Evolutionary conservation across 2,797 vertebrate genomes (phyloP).

Genomic region (Cyprinella venusta): DNA sequence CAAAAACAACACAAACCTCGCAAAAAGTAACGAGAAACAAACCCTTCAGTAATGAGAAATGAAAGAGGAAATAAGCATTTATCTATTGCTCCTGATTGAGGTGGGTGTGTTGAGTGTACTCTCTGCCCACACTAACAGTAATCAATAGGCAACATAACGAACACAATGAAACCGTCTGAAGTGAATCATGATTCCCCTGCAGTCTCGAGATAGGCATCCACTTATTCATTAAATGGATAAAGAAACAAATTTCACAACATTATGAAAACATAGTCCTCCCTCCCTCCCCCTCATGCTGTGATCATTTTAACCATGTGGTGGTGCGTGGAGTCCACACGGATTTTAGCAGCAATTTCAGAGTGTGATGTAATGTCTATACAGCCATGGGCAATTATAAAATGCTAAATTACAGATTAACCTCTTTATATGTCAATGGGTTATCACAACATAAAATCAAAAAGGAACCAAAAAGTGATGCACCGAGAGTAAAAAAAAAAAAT

Average conservation of each 20-base stretch:
- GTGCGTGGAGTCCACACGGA: not conserved
- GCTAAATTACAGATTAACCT: not conserved
- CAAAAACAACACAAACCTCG: not conserved
- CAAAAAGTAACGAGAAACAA: not conserved
- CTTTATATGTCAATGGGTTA: not conserved
- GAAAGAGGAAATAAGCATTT: slow-evolving; percentile 22
- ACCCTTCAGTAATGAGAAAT: slow-evolving; percentile 3
- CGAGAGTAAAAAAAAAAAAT: not conserved
- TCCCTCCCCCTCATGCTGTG: not conserved
- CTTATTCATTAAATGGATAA: slow-evolving; percentile 46
- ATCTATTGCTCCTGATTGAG: slow-evolving; percentile 12
- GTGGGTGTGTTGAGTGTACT: slow-evolving; percentile 16
- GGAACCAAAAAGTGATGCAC: not conserved
- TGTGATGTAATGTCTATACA: not conserved
- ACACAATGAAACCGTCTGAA: slow-evolving; percentile 39
- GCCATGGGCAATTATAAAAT: not conserved
- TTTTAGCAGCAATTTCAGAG: not conserved
- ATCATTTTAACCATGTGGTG: not conserved
- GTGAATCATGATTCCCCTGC: slow-evolving; percentile 37
- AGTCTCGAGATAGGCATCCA: slow-evolving; percentile 12
- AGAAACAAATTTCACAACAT: slow-evolving; percentile 25
- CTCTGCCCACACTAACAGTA: slow-evolving; percentile 49
- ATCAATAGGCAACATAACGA: slow-evolving; percentile 54
- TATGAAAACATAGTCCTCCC: slow-evolving; percentile 27
- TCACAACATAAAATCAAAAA: slow-evolving; percentile 2